phyloP scores from a whole-genome alignment of 2,888 invertebrate species.

The Luffia ferchaultella region DNA sequence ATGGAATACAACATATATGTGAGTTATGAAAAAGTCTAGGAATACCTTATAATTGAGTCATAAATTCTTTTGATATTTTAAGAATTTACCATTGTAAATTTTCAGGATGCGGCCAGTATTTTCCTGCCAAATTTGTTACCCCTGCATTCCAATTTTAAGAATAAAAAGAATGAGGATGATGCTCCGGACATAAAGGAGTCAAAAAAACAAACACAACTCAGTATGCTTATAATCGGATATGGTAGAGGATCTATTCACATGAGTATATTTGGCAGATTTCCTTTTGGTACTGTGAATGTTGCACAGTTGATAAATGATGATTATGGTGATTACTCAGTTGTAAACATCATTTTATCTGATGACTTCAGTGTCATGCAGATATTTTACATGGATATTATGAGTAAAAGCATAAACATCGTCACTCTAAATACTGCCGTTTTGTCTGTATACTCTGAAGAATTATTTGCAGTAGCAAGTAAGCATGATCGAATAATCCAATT shows the following conservation, averaged over 20 bases:
- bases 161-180: constrained; percentile 58
- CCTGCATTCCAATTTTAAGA: constrained; percentile 60
- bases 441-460: constrained; percentile 71
- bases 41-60: constrained; percentile 5
- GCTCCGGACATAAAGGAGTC: constrained; percentile 68
- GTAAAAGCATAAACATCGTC: constrained; percentile 49
- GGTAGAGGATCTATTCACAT: constrained; percentile 76
- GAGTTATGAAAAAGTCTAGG: no score
- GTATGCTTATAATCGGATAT: constrained; percentile 82
- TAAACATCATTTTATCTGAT: constrained; percentile 74
- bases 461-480: constrained; percentile 77
- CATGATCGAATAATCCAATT: constrained; percentile 77
- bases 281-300: constrained; percentile 74
- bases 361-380: constrained; percentile 77
- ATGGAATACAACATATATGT: constrained; percentile 54
- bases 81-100: constrained; percentile 4
- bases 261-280: constrained; percentile 86
- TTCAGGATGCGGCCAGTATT: constrained; percentile 56
- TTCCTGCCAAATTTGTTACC: constrained; percentile 67
- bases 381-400: constrained; percentile 59
- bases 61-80: constrained; percentile 2
- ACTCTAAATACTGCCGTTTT: constrained; percentile 69
- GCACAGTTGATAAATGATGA: constrained; percentile 64
- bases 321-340: constrained; percentile 63
- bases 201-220: constrained; percentile 69